Evolutionary conservation across 2,888 invertebrate genomes (phyloP), one percentile per base, ranked within the genome.

Genomic region (Cheilosia variabilis): DNA sequence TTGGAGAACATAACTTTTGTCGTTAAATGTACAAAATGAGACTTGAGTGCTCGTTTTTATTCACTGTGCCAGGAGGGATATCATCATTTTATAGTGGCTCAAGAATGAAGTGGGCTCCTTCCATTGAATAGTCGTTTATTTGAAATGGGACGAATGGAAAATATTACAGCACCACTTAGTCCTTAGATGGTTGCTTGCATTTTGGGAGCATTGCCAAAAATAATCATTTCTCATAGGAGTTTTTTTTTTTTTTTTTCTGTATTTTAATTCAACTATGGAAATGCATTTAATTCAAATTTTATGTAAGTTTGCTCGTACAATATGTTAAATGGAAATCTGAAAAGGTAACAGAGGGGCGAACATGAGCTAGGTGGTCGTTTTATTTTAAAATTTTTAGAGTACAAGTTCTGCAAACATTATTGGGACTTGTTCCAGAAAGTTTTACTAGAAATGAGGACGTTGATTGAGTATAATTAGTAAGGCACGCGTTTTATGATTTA

Each of bases 21-120:
- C 83, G 80, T 84, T 84, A 84, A 84, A 84, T 69, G 83, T 79
- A 84, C 83, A 84, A 79, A 79, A 79, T 79, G 69, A 69, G 69
- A 75, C 69, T 79, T 79, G 79, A 84, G 83, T 84, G 83, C 75
- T 75, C 69, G 58, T 73, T 80, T 79, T 69, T 73, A 83, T 78
- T 68, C 80, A 63, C 68, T 71, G 50, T 83, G 73, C 75, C 83
- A 79, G 65, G 63, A 79, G 63, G 83, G 79, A 79, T 79, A 79
- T 84, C 69, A 84, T 84, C 69, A 79, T 84, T 79, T 79, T 78
- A 73, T 73, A 78, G 82, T 83, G 72, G 66, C 72, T 83, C 66
- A 78, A 78, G 77, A 78, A 83, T 65, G 60, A 83, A 78, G 66
- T 73, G 68, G 37, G 55, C 55, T 66, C 57, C 52, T 84, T 84